phyloP scores from a whole-genome alignment of 2,113 vertebrate species.

The Neotoma lepida region DNA sequence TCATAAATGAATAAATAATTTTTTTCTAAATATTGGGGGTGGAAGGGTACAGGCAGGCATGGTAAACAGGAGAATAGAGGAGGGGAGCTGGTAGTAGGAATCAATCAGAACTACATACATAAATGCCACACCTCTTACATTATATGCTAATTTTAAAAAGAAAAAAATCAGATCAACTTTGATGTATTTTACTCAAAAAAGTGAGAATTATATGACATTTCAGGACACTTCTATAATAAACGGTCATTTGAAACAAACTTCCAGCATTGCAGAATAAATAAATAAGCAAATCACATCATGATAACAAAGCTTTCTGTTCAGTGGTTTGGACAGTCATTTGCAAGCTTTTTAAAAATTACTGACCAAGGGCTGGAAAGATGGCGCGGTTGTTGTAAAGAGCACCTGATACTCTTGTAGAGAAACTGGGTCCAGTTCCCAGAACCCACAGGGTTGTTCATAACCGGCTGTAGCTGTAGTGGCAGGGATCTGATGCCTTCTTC shows the following conservation, averaged over 20 bases:
- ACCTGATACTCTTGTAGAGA: background rate
- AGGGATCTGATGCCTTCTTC: background rate
- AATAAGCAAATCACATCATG: background rate
- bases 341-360: too few species aligned
- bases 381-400: background rate
- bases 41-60: background rate
- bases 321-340: background rate
- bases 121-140: background rate
- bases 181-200: background rate
- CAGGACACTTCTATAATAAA: background rate
- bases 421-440: background rate
- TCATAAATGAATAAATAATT: background rate
- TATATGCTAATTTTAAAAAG: background rate
- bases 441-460: background rate
- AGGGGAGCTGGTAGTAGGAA: too few species aligned
- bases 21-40: background rate
- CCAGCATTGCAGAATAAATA: background rate
- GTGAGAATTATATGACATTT: background rate
- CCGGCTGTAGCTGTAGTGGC: too few species aligned
- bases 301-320: fast-evolving
- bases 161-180: background rate
- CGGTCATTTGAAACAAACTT: background rate
- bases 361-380: background rate
- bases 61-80: background rate
- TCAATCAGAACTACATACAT: background rate